Percentiles rank a stretch among this genome's conserved stretches.
Evolutionary conservation across 1,140 invertebrate species (phyloP).

Genomic region (Psilanteris sp.): DNA sequence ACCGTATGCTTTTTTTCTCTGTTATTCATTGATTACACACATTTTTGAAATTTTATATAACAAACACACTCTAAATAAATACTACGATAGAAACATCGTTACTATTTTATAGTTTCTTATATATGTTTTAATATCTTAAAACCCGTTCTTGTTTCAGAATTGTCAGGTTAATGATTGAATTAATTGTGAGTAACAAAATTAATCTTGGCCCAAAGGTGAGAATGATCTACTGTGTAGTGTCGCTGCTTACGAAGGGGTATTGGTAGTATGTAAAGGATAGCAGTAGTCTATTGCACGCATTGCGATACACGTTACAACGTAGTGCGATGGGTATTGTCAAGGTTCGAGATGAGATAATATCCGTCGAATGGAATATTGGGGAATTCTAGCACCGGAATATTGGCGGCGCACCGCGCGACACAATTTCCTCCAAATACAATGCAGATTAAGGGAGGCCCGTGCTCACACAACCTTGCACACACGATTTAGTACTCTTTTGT

Average conservation of each 20-base stretch:
- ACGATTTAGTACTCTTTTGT: constrained; percentile 59
- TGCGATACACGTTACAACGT: constrained; percentile 25
- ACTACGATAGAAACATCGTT: too few relatives aligned
- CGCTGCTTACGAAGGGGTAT: neutral
- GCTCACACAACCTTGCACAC: constrained; percentile 32
- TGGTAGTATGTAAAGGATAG: neutral
- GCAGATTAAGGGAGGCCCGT: constrained; percentile 55
- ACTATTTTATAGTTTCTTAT: too few relatives aligned
- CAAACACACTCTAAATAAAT: too few relatives aligned
- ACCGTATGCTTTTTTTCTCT: too few relatives aligned
- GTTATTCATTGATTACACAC: too few relatives aligned
- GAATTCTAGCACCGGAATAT: constrained; percentile 64
- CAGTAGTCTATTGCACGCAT: neutral
- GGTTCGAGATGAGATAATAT: constrained; percentile 68
- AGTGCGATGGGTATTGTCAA: constrained; percentile 40
- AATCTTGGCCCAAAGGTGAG: constrained; percentile 7
- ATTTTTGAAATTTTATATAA: too few relatives aligned
- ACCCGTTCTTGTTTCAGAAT: too few relatives aligned
- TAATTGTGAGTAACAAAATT: constrained; percentile 11
- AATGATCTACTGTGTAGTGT: neutral
- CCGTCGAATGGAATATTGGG: constrained; percentile 62
- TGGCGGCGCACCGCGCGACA: constrained; percentile 60
- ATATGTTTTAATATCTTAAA: too few relatives aligned
- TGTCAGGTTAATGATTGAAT: neutral
- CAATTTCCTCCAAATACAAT: constrained; percentile 66